Evolutionary conservation across 2,797 vertebrate species (phyloP).

Genomic region (Alosa sapidissima): DNA sequence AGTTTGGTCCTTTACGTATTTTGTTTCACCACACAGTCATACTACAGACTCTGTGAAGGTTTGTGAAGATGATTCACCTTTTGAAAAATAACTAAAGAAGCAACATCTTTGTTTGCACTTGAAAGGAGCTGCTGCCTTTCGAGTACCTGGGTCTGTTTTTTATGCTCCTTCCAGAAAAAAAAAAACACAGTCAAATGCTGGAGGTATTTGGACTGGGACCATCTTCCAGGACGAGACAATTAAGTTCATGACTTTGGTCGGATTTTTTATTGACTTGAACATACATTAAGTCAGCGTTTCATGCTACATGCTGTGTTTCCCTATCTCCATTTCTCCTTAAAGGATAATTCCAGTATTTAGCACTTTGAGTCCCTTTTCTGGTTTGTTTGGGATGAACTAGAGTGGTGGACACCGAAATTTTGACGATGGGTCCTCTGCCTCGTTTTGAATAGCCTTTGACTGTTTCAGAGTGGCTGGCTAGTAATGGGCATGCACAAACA

Average conservation of each 20-base stretch:
- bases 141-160: conserved; percentile 38
- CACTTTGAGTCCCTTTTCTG: no score
- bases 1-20: background rate
- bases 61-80: background rate
- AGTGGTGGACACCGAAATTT: no score
- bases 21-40: background rate
- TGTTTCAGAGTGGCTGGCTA: no score
- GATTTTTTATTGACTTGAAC: background rate
- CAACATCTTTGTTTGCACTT: conserved; percentile 2
- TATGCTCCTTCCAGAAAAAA: conserved; percentile 62
- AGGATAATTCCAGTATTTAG: no score
- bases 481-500: no score
- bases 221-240: background rate
- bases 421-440: no score
- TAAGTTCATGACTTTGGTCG: conserved; percentile 2
- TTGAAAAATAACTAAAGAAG: background rate
- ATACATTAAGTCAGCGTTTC: background rate
- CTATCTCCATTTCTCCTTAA: background rate
- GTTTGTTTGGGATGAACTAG: no score
- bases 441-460: no score
- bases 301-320: background rate
- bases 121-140: conserved; percentile 2
- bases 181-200: conserved; percentile 58
- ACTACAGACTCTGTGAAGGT: background rate
- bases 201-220: conserved; percentile 61